Base-by-base conservation (phyloP, 2,113 vertebrate genomes). In the Dendropsophus ebraccatus region DNA sequence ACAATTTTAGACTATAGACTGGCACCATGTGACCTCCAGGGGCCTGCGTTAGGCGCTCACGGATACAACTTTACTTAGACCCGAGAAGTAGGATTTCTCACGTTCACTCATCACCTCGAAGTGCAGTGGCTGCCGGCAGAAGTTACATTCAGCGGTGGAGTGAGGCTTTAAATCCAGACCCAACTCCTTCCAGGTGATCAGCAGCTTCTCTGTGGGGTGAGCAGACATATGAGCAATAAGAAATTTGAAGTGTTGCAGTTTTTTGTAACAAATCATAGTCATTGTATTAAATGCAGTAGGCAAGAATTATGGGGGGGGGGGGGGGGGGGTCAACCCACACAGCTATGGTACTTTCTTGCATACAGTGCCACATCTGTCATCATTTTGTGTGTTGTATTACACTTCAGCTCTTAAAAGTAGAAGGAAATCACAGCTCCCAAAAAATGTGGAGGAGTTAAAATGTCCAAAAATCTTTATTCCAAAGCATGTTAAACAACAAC, bases 91-190 rank as follows among this genome's bases (percentile, higher is more conserved):
- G 47, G 97, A 95, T 82, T 91, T 95, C 88, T 99, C 98, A n/a
- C 97, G 84, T 54, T 98, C 98, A 12, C 96, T 97, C 97, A 99
- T 98, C 88, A 95, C 84, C 91, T 99, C 96, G 12, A 99, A 97
- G 84, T 99, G 97, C n/a, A 99, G 92, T 0, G 98, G 98, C 90
- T 96, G 93, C 86, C 96, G 94, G 88, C 98, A 99, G 92, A 99
- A 96, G 87, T 95, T 98, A 65, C 98, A 99, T 88, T 99, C 97
- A 0, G 93, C 97, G 0, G 97, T 96, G 0, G 97, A 95, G 89
- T 97, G 96, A 0, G 96, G 96, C 86, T 96, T 97, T 88, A 98
- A 92, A 17, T 94, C 92, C 91, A 99, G 92, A 7, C 96, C 97
- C 82, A 92, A 95, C 73, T 92, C 94, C 89, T 96, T 97, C 98